Evolutionary conservation across 2,113 vertebrate species (phyloP), one percentile per base, ranked within the genome.

Genomic region (Nothocercus nigrocapillus): DNA sequence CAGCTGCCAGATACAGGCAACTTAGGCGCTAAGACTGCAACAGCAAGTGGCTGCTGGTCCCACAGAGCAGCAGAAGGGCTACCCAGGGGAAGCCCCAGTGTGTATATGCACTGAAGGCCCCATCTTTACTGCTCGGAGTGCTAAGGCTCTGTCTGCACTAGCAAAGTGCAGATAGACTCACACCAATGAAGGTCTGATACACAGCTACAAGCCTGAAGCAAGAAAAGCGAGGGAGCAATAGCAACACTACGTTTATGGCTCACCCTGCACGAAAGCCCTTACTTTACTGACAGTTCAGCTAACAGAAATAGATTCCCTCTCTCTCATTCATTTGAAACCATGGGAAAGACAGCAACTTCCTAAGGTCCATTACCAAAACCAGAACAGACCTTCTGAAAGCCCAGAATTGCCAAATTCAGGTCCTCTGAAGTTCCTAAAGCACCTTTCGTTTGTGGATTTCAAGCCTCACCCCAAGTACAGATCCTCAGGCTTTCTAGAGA

Each of bases 101-200:
- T 3, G n/a, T 34, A 14, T 0, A 0, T 0, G 44, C 44, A 32
- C 58, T 64, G 4, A 9, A 88, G 66, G 42, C 22, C 42, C 34
- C 61, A 63, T 18, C 17, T 34, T 86, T n/a, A 40, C 25, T 66
- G 89, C 36, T 16, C 56, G 42, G n/a, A 51, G 54, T 42, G 25
- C n/a, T 13, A 21, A 58, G 53, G n/a, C 2, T 2, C 21, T 76
- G 58, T 17, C 45, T 4, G 2, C 32, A 34, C 19, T 16, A 7
- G 5, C 40, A n/a, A 21, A 63, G 6, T 0, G 2, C 14, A 17
- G n/a, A 28, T 28, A 20, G 56, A 32, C 30, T 62, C 69, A 2
- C 19, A 74, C 5, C 9, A 81, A 40, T 0, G 0, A 2, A 32
- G 30, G 36, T 69, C 10, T 13, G 15, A 72, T 1, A 16, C 20